phyloP scores from a whole-genome alignment of 2,797 vertebrate genomes.

The Anomalospiza imberbis region DNA sequence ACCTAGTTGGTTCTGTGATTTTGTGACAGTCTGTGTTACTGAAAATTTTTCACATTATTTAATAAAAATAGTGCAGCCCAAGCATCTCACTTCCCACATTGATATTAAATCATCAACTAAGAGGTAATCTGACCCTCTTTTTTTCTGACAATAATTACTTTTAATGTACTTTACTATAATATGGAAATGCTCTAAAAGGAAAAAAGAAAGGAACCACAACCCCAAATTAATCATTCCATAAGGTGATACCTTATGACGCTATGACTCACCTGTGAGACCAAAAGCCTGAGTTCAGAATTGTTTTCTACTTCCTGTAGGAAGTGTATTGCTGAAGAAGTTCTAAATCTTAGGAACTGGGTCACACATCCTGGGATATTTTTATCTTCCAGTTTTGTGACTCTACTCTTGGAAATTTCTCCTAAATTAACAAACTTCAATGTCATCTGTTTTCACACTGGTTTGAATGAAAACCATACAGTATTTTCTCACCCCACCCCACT shows the following conservation, averaged over 20 bases:
- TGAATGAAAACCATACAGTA: neutral
- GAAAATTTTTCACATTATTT: neutral
- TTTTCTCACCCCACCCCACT: neutral
- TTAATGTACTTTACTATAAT: neutral
- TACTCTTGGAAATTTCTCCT: neutral
- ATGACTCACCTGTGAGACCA: neutral
- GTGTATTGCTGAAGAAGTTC: neutral
- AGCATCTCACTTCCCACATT: neutral
- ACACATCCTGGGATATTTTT: neutral
- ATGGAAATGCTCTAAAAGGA: neutral
- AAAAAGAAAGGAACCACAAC: neutral
- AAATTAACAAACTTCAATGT: neutral
- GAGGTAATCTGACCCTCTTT: neutral
- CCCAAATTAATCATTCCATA: neutral
- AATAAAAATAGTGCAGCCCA: neutral
- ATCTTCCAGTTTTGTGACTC: neutral
- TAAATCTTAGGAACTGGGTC: neutral
- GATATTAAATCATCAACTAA: neutral
- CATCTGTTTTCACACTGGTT: neutral
- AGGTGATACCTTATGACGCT: neutral
- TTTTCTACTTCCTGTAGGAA: neutral
- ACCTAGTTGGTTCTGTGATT: neutral
- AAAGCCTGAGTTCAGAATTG: neutral
- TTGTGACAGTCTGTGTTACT: neutral
- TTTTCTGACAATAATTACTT: neutral